Conservation (phyloP, 2,113 vertebrate species). For the Carassius carassius region DNA sequence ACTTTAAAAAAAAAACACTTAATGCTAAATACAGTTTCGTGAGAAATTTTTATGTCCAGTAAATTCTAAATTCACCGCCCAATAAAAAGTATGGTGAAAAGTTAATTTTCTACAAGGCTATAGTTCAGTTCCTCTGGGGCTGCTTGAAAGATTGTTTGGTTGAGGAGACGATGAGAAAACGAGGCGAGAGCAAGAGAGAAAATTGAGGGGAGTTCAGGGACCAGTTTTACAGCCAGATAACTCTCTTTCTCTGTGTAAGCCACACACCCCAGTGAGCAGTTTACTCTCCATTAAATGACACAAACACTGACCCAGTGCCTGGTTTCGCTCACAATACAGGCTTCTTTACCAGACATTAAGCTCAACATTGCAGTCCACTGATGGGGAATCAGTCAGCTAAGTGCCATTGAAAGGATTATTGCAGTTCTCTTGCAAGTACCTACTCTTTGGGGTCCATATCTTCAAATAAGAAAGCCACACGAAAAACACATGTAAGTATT, state of each 20-base stretch:
- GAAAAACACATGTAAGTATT: neutral
- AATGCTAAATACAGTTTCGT: slow-evolving; percentile 28
- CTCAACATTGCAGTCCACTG: slow-evolving; percentile 28
- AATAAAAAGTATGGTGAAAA: slow-evolving; percentile 20
- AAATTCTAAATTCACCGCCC: neutral
- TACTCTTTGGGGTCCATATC: neutral
- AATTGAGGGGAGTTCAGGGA: slow-evolving; percentile 30
- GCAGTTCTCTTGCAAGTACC: neutral
- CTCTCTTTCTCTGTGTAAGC: slow-evolving; percentile 13
- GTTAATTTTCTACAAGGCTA: slow-evolving; percentile 5
- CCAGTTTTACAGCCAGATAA: slow-evolving; percentile 36
- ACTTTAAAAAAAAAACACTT: neutral
- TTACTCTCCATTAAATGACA: slow-evolving; percentile 43
- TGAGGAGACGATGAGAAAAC: slow-evolving; percentile 14
- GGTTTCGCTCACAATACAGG: slow-evolving; percentile 13
- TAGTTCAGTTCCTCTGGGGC: neutral
- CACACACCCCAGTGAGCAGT: slow-evolving; percentile 40
- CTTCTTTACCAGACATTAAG: slow-evolving; percentile 36
- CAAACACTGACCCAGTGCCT: slow-evolving; percentile 33
- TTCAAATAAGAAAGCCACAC: neutral
- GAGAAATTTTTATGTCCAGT: slow-evolving; percentile 4
- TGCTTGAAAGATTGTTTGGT: slow-evolving; percentile 1
- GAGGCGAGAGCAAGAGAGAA: neutral
- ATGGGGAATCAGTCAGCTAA: slow-evolving; percentile 27
- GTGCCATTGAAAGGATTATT: slow-evolving; percentile 26